Evolutionary conservation across 2,888 invertebrate species (phyloP), one percentile per base, ranked within the genome.

Genomic region (Ennomos quercinarius): DNA sequence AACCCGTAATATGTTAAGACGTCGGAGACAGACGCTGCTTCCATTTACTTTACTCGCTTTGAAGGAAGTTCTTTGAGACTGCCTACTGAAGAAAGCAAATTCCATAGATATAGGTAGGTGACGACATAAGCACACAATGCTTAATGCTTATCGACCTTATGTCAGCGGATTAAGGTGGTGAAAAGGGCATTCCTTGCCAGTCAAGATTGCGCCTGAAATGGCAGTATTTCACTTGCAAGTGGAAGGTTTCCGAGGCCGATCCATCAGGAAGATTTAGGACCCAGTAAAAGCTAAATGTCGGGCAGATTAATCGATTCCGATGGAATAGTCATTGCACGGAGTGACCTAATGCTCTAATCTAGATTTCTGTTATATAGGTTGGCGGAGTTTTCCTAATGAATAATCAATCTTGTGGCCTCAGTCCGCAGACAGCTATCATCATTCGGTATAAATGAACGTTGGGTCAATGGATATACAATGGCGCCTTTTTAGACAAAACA

Each of bases 31-130:
- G 74, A 72, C 64, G 66, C 61, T 72, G 39, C 38, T 58, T 70
- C 72, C 71, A 73, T 78, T 81, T 80, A 73, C 71, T 76, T 75
- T 70, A 66, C 65, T 66, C 64, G 66, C 67, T 74, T 76, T 72
- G 75, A 75, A 68, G 44, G 3, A 34, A 39, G 46, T 43, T 58
- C 56, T 57, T 58, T 51, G 56, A 55, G 42, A 10, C 41, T 55
- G 49, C 54, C 12, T 41, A 52, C 57, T 54, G 54, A 49, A 57
- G 39, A 51, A 47, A 52, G 35, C 27, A 47, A 47, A 61, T 56
- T 44, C 34, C 48, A 37, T 40, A 6, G 27, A 27, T 27, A 27
- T 27, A 27, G 27, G 39, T 50, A 45, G 34, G 9, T 56, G 39
- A 55, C 37, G 36, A 27, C 53, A 50, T 36, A 45, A 49, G 11